Evolutionary conservation across 1,140 invertebrate genomes (phyloP).

Genomic region (Neodiprion virginianus): DNA sequence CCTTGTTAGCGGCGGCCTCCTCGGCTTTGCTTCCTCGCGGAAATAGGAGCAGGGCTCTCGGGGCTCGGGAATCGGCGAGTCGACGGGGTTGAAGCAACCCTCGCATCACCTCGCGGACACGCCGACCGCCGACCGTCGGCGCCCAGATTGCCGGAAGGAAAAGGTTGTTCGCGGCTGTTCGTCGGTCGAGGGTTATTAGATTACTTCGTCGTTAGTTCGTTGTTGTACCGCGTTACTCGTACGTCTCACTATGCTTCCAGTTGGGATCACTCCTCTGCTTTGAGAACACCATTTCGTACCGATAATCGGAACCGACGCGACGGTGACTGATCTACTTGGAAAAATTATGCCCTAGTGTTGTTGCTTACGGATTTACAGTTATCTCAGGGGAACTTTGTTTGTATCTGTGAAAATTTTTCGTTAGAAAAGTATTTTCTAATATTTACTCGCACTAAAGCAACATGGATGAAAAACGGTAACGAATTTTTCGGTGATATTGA

Average conservation of each 20-base stretch:
- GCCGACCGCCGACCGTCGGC: background rate
- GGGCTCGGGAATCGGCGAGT: background rate
- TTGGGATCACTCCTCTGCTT: too few species aligned
- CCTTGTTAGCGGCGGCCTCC: constrained; percentile 9
- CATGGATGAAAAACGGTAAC: too few species aligned
- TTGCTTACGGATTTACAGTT: too few species aligned
- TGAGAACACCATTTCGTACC: too few species aligned
- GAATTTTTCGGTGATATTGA: too few species aligned
- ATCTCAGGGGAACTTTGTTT: too few species aligned
- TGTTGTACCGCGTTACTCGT: background rate
- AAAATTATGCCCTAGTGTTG: too few species aligned
- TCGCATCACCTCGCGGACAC: background rate
- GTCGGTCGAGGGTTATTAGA: constrained; percentile 5
- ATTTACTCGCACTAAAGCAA: too few species aligned
- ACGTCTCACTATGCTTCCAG: background rate
- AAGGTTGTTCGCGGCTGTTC: background rate
- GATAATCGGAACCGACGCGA: too few species aligned
- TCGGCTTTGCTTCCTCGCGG: background rate
- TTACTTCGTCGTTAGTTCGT: constrained; percentile 11
- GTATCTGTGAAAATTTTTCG: too few species aligned
- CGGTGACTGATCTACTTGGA: too few species aligned
- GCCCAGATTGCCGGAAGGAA: constrained; percentile 14
- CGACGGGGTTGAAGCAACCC: background rate
- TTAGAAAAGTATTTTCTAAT: too few species aligned
- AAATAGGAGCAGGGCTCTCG: background rate